A percentile compares a stretch with the other conserved stretches of the same genome.
Conservation (phyloP, 2,113 vertebrate species). For the Dasypus novemcinctus region DNA sequence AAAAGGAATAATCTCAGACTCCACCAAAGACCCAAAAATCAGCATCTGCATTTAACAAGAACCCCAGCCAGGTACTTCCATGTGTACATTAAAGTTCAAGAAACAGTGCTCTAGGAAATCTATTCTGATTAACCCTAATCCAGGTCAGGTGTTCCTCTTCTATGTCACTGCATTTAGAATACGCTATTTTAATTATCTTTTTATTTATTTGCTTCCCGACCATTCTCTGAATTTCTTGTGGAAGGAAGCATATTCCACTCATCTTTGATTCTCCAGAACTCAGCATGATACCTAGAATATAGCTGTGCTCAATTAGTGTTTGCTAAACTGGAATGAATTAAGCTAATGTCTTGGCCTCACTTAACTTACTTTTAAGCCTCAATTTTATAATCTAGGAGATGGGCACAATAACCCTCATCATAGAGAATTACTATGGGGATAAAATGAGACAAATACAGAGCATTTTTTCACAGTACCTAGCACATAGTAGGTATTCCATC, state of each 20-base stretch:
- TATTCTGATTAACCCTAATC: background rate
- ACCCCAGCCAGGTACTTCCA: background rate
- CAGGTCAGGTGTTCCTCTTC: background rate
- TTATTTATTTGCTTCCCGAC: background rate
- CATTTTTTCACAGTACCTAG: background rate
- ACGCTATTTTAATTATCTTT: background rate
- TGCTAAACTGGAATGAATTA: background rate
- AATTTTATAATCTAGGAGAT: slow-evolving; percentile 25
- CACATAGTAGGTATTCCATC: background rate
- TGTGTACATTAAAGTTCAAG: background rate
- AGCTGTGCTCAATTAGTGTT: background rate
- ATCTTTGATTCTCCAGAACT: background rate
- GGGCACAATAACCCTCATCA: background rate
- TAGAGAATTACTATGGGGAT: background rate
- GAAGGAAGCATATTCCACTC: background rate
- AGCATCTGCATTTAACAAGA: background rate
- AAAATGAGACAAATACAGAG: background rate
- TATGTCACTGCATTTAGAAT: background rate
- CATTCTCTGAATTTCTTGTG: background rate
- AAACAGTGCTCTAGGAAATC: background rate
- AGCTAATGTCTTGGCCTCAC: background rate
- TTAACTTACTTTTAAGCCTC: background rate
- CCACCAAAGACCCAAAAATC: background rate
- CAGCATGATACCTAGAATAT: background rate
- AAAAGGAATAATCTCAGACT: background rate